phyloP scores from a whole-genome alignment of 2,888 invertebrate genomes.

The Tryphoninae sp. region DNA sequence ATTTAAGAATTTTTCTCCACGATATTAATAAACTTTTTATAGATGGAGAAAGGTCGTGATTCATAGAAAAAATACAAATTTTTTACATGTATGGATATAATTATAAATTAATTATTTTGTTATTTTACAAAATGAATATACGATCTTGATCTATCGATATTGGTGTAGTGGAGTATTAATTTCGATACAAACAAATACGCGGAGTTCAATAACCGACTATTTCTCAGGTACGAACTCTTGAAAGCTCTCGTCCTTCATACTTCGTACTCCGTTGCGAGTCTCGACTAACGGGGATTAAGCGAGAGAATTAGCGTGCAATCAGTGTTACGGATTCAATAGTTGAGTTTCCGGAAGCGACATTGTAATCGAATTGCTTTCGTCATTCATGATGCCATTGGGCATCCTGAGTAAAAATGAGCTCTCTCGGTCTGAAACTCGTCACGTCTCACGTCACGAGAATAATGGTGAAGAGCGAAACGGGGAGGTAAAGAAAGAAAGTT shows the following conservation, averaged over 20 bases:
- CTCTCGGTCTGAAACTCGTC: conserved; percentile 7
- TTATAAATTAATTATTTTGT: too few species aligned
- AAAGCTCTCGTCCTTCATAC: neutral
- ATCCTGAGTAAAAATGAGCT: conserved; percentile 26
- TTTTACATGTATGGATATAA: too few species aligned
- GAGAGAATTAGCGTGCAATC: conserved; percentile 52
- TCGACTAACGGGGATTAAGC: conserved; percentile 31
- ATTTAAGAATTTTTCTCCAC: too few species aligned
- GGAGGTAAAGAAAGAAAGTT: neutral
- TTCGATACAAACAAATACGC: conserved; percentile 20
- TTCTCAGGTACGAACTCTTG: conserved; percentile 8
- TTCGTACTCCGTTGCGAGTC: conserved; percentile 9
- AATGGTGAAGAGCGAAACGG: neutral
- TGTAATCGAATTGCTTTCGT: conserved; percentile 48
- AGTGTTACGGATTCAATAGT: conserved; percentile 40
- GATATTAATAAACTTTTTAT: too few species aligned
- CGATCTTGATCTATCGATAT: neutral
- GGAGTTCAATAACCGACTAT: conserved; percentile 8
- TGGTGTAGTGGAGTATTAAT: neutral
- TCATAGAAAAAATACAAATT: too few species aligned
- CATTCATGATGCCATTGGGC: conserved; percentile 25
- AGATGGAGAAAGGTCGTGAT: too few species aligned
- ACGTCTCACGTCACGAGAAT: conserved; percentile 12
- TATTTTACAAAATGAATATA: too few species aligned
- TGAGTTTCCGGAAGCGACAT: neutral